Percentiles rank a stretch among this genome's conserved stretches.
Conservation (phyloP, 2,888 invertebrate species). For the Parnassius smintheus region DNA sequence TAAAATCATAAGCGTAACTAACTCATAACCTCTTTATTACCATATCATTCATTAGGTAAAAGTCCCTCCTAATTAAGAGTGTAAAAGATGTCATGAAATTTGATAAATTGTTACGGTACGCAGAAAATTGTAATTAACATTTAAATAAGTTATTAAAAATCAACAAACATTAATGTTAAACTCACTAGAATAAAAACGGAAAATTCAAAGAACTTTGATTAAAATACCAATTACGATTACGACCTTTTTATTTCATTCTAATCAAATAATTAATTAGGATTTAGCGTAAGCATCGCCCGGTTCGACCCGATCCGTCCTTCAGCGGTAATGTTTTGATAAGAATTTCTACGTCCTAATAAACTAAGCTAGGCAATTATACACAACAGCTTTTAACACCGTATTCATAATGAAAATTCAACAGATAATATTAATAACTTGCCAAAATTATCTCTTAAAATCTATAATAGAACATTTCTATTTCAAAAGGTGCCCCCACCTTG, state of each 20-base stretch:
- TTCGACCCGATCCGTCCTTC: constrained; percentile 26
- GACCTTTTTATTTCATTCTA: constrained; percentile 69
- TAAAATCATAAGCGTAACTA: constrained; percentile 35
- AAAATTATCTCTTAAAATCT: no score
- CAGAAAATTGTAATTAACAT: constrained; percentile 23
- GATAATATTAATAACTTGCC: no score
- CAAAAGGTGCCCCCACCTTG: no score
- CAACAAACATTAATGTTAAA: constrained; percentile 34
- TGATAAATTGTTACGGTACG: constrained; percentile 11
- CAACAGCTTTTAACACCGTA: constrained; percentile 10
- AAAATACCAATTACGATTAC: constrained; percentile 76
- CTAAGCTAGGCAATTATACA: constrained; percentile 18
- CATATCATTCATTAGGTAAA: constrained; percentile 27
- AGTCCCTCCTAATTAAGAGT: constrained; percentile 28
- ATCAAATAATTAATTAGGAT: constrained; percentile 74
- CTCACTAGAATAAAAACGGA: constrained; percentile 27
- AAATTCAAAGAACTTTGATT: constrained; percentile 57
- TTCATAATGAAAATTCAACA: no score
- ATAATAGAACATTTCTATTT: no score
- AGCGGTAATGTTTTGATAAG: constrained; percentile 29
- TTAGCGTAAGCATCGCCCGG: constrained; percentile 49
- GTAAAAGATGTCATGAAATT: constrained; percentile 29
- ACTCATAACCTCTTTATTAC: constrained; percentile 34
- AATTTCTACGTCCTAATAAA: constrained; percentile 24
- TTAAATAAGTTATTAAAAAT: constrained; percentile 33